These are phyloP conservation scores for Sarcophaga caerulescens DNA, from an alignment of 2,888 invertebrate genomes.

Conservation along the genomic window DNA sequence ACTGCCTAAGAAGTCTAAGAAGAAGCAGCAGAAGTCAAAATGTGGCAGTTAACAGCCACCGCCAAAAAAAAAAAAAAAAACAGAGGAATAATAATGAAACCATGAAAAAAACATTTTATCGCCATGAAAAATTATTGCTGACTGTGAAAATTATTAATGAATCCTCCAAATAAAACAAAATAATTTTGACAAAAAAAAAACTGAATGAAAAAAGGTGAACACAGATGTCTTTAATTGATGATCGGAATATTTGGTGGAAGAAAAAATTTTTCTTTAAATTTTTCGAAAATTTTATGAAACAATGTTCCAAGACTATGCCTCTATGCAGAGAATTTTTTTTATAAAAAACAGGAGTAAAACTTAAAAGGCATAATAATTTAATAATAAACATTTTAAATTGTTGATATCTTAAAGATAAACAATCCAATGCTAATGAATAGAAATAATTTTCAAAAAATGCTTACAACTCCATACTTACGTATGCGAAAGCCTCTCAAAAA, in stretches of 20 bases:
- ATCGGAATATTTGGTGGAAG: not conserved
- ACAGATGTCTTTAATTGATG: conserved; percentile 55
- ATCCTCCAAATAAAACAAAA: conserved; percentile 59
- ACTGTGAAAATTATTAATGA: conserved; percentile 65
- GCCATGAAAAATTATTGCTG: conserved; percentile 64
- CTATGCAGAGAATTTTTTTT: too few species aligned
- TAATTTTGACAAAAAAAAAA: conserved; percentile 48
- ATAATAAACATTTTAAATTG: too few species aligned
- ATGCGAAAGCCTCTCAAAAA: too few species aligned
- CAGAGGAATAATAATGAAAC: not conserved
- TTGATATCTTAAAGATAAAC: not conserved
- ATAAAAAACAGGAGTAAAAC: too few species aligned
- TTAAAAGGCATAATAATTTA: too few species aligned
- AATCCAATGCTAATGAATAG: not conserved
- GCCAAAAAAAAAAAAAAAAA: not conserved
- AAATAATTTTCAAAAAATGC: too few species aligned
- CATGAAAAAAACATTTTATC: conserved; percentile 55
- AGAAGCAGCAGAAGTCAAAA: conserved; percentile 7
- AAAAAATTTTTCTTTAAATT: not conserved
- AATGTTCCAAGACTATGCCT: too few species aligned
- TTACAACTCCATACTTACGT: too few species aligned
- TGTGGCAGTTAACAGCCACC: conserved; percentile 37
- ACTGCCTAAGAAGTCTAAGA: conserved; percentile 2
- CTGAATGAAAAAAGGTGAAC: not conserved
- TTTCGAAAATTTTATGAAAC: too few species aligned